Evolutionary conservation across 2,888 invertebrate genomes (phyloP).

Genomic region (Mechanitis mazaeus): DNA sequence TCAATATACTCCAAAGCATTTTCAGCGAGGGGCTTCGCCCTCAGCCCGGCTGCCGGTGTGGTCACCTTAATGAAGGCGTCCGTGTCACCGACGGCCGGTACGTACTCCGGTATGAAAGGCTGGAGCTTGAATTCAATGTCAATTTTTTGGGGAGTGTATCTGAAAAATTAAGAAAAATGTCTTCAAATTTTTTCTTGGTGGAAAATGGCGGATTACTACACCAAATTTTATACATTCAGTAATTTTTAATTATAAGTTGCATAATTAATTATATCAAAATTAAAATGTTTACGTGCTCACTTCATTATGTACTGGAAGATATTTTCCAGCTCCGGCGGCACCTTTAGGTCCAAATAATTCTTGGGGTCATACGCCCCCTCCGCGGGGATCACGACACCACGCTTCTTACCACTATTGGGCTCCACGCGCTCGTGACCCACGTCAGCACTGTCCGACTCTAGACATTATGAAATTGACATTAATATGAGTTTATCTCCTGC

Average conservation of each 20-base stretch:
- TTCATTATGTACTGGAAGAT: conserved; percentile 94
- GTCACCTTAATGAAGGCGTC: conserved; percentile 97
- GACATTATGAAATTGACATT: conserved; percentile 13
- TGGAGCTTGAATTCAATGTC: conserved; percentile 92
- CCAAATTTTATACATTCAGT: too few species aligned
- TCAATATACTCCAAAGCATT: conserved; percentile 75
- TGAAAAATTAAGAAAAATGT: conserved; percentile 43
- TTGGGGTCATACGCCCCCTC: conserved; percentile 86
- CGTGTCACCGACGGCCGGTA: conserved; percentile 98
- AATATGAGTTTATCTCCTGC: not conserved
- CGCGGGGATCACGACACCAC: conserved; percentile 64
- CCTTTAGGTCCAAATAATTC: conserved; percentile 88
- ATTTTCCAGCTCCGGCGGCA: conserved; percentile 91
- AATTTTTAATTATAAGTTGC: too few species aligned
- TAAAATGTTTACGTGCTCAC: conserved; percentile 59
- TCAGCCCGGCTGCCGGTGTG: conserved; percentile 81
- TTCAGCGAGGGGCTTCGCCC: conserved; percentile 48
- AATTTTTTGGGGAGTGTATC: conserved; percentile 94
- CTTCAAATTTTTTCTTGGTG: too few species aligned
- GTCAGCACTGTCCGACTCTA: conserved; percentile 65
- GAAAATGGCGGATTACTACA: too few species aligned
- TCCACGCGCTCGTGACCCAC: conserved; percentile 35
- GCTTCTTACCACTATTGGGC: conserved; percentile 48
- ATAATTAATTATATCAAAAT: too few species aligned
- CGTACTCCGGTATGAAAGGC: conserved; percentile 97